Evolutionary conservation across 2,797 vertebrate species (phyloP).

Genomic region (Vespertilio murinus): DNA sequence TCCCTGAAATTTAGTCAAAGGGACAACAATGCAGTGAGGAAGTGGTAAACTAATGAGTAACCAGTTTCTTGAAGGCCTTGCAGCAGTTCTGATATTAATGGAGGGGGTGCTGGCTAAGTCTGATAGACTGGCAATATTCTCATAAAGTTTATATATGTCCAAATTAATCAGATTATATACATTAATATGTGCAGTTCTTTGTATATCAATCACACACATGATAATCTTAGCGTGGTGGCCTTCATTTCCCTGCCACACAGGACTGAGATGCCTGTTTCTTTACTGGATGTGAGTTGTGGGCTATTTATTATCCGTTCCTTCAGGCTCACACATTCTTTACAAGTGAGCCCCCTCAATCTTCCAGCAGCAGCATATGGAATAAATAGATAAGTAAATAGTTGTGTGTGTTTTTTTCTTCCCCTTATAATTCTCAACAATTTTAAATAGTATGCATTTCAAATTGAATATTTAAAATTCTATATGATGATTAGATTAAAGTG

Average conservation of each 20-base stretch:
- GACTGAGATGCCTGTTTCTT: background rate
- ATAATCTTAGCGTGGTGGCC: background rate
- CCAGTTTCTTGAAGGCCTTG: background rate
- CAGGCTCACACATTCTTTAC: background rate
- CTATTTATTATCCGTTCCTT: background rate
- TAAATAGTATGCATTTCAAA: background rate
- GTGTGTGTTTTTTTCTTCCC: background rate
- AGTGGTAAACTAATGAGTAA: background rate
- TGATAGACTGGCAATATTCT: background rate
- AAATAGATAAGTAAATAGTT: background rate
- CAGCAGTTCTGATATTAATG: background rate
- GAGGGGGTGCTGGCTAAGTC: background rate
- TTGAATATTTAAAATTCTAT: constrained; percentile 14
- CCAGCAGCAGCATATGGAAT: background rate
- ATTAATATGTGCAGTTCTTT: background rate
- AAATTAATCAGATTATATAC: background rate
- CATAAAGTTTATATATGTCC: background rate
- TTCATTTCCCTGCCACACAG: background rate
- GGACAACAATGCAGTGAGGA: background rate
- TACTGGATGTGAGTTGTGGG: background rate
- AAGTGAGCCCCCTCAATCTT: background rate
- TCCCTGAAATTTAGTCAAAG: background rate
- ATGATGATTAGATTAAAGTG: background rate
- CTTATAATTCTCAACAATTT: background rate
- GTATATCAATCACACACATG: background rate